Percentiles rank a stretch among this genome's conserved stretches.
Conservation (phyloP, 2,797 vertebrate genomes). For the Cuniculus paca region DNA sequence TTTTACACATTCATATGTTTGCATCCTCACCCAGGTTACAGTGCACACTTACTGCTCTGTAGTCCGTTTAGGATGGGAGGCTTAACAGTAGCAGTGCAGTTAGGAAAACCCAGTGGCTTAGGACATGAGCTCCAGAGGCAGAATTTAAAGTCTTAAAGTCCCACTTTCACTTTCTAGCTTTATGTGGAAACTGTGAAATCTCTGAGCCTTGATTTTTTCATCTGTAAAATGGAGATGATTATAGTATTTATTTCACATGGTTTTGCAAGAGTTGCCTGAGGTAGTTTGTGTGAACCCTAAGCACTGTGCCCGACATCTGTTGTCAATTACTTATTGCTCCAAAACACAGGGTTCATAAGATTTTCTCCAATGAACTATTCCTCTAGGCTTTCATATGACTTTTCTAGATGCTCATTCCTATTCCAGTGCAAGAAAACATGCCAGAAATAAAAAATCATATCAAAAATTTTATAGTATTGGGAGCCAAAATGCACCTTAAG, state of each 20-base stretch:
- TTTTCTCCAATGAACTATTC: background rate
- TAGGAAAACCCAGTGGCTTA: background rate
- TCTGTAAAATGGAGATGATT: background rate
- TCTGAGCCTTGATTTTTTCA: background rate
- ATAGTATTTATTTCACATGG: background rate
- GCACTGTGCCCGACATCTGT: background rate
- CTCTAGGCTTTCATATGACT: background rate
- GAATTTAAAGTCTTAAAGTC: background rate
- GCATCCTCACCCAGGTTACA: background rate
- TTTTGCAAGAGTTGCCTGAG: background rate
- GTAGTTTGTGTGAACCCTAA: background rate
- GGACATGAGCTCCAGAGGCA: background rate
- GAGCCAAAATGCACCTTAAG: background rate
- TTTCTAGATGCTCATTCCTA: slow-evolving; percentile 28
- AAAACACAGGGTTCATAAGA: background rate
- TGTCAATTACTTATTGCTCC: background rate
- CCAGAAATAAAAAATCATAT: background rate
- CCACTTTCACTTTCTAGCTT: background rate
- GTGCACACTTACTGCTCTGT: background rate
- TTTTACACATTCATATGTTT: background rate
- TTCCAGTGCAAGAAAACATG: background rate
- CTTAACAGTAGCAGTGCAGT: no score
- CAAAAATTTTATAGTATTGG: slow-evolving; percentile 10
- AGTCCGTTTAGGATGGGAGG: background rate
- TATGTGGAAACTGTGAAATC: no score